Conservation (phyloP, 2,888 invertebrate genomes). For the Notodonta dromedarius region DNA sequence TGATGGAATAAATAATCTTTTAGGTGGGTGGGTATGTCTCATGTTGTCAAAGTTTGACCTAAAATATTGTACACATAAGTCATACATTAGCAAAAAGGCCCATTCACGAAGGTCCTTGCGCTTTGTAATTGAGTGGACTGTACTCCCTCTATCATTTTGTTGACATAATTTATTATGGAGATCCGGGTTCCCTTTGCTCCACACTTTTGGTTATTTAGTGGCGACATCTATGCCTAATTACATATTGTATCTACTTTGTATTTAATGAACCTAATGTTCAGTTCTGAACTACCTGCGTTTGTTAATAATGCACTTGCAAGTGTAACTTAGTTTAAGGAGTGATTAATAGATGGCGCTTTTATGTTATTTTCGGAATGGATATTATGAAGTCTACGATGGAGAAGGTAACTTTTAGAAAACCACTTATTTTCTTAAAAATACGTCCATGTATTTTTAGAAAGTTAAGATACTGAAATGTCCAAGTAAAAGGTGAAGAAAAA, state of each 20-base stretch:
- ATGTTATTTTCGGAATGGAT: too few relatives aligned
- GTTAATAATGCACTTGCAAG: not conserved
- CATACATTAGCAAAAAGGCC: slow-evolving; percentile 37
- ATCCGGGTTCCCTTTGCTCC: not conserved
- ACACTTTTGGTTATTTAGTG: not conserved
- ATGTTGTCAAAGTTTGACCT: slow-evolving; percentile 15
- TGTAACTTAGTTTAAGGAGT: not conserved
- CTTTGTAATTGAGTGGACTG: slow-evolving; percentile 3
- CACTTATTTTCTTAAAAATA: too few relatives aligned
- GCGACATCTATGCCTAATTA: not conserved
- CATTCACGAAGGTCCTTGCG: slow-evolving; percentile 28
- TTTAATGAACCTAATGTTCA: too few relatives aligned
- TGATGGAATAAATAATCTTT: slow-evolving; percentile 41
- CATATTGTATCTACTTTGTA: too few relatives aligned
- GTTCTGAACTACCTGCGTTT: too few relatives aligned
- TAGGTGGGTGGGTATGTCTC: slow-evolving; percentile 37
- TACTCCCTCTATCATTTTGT: not conserved
- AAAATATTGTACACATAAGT: slow-evolving; percentile 24
- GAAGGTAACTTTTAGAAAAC: too few relatives aligned
- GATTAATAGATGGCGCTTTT: not conserved
- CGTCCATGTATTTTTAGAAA: too few relatives aligned
- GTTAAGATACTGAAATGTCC: too few relatives aligned
- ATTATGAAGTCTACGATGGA: too few relatives aligned
- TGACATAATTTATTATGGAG: not conserved
- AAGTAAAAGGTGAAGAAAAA: too few relatives aligned